A percentile compares a stretch with the other conserved stretches of the same genome.
Evolutionary conservation across 2,113 vertebrate species (phyloP).

Genomic region (Isurus oxyrinchus): DNA sequence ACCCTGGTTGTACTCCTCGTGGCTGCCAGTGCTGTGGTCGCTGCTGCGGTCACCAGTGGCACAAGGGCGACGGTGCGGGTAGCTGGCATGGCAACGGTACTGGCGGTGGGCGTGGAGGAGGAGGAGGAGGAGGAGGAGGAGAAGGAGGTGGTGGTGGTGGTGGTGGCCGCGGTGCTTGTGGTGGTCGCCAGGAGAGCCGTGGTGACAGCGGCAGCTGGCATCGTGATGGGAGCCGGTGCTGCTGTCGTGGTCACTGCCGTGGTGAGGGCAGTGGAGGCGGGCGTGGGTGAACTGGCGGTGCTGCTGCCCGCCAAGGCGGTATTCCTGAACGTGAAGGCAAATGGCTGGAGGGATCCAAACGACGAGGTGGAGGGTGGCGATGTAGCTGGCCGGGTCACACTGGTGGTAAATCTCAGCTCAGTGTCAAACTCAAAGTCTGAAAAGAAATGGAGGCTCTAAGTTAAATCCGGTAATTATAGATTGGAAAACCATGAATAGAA

Average conservation of each 20-base stretch:
- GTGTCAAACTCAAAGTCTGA: background rate
- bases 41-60: background rate
- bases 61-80: background rate
- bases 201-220: background rate
- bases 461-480: background rate
- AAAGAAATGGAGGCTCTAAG: background rate
- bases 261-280: background rate
- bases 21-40: conserved; percentile 36
- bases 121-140: conserved; percentile 35
- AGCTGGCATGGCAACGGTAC: background rate
- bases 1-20: conserved; percentile 40
- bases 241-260: background rate
- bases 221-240: background rate
- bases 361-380: background rate
- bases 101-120: conserved; percentile 39
- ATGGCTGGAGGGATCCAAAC: background rate
- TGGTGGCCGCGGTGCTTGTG: conserved; percentile 47
- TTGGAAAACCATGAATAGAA: background rate
- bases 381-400: background rate
- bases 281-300: background rate
- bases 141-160: conserved; percentile 39
- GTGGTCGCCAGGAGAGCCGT: conserved; percentile 40
- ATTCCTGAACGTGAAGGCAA: background rate
- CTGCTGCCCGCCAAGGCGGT: background rate
- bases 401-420: background rate